Evolutionary conservation across 2,888 invertebrate species (phyloP).

Genomic region (Tenthredo scrophulariae): DNA sequence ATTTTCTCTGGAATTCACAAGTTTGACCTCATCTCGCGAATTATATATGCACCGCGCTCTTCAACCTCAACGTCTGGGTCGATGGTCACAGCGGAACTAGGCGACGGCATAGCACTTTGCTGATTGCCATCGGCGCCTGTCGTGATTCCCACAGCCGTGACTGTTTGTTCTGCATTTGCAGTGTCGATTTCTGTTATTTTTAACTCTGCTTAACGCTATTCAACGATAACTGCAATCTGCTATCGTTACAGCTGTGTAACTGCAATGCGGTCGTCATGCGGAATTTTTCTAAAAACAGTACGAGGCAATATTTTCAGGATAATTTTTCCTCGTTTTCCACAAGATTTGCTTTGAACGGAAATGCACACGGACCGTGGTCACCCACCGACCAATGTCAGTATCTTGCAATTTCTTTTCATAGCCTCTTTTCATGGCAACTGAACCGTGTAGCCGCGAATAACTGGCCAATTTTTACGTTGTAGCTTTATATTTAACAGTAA

Average conservation of each 20-base stretch:
- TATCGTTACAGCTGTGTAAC: constrained; percentile 9
- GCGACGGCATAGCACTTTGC: constrained; percentile 35
- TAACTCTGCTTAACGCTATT: constrained; percentile 1
- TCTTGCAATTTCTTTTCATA: constrained; percentile 45
- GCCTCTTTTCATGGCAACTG: constrained; percentile 44
- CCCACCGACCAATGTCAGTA: constrained; percentile 53
- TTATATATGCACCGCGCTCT: not conserved
- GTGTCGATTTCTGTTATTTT: constrained; percentile 37
- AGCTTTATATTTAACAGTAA: not conserved
- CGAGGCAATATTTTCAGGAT: constrained; percentile 63
- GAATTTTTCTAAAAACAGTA: not conserved
- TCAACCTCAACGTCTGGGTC: not conserved
- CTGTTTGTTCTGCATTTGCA: constrained; percentile 34
- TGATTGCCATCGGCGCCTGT: constrained; percentile 49
- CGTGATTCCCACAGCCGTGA: constrained; percentile 33
- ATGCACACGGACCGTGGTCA: constrained; percentile 70
- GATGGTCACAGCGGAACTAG: constrained; percentile 8
- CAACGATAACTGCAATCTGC: constrained; percentile 29
- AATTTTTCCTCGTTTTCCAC: constrained; percentile 76
- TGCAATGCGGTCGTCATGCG: constrained; percentile 7
- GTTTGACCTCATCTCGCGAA: not conserved
- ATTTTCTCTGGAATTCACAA: not conserved
- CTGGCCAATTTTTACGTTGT: constrained; percentile 42
- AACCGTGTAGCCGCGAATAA: constrained; percentile 43
- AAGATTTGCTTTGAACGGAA: constrained; percentile 71